A percentile compares a stretch with the other conserved stretches of the same genome.
These are phyloP conservation scores for Agapetus fuscipes DNA, from an alignment of 2,888 invertebrate species.

Conservation along the genomic window DNA sequence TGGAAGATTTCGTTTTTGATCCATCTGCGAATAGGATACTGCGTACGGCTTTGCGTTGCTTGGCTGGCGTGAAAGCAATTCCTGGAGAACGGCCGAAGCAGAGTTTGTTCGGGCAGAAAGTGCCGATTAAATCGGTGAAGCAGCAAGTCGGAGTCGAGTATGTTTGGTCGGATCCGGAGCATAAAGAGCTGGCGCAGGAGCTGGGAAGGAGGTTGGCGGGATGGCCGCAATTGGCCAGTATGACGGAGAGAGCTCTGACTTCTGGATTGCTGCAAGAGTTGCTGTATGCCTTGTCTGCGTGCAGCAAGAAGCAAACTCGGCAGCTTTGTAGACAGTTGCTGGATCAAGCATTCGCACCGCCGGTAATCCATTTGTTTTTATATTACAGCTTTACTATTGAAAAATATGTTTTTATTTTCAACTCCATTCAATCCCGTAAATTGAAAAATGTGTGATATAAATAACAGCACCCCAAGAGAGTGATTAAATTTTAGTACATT, in stretches of 20 bases:
- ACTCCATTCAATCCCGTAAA: too few relatives aligned
- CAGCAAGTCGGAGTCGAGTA: too few relatives aligned
- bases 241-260: conserved; percentile 58
- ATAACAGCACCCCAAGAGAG: too few relatives aligned
- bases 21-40: conserved; percentile 67
- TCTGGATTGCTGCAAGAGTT: conserved; percentile 63
- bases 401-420: too few relatives aligned
- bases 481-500: too few relatives aligned
- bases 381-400: too few relatives aligned
- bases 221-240: conserved; percentile 72
- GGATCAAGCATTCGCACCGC: conserved; percentile 51
- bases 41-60: conserved; percentile 58
- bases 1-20: conserved; percentile 77
- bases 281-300: conserved; percentile 49
- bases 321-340: conserved; percentile 50
- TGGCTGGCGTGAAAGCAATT: conserved; percentile 54
- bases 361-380: too few relatives aligned
- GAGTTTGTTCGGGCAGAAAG: conserved; percentile 30
- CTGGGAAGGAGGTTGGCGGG: conserved; percentile 51
- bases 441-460: too few relatives aligned
- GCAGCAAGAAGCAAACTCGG: conserved; percentile 46
- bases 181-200: too few relatives aligned
- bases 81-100: conserved; percentile 39
- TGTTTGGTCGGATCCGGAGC: too few relatives aligned
- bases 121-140: too few relatives aligned